A percentile compares a stretch with the other conserved stretches of the same genome.
Conservation (phyloP, 64 coral and sea anemone genomes). For the Exaiptasia diaphana region DNA sequence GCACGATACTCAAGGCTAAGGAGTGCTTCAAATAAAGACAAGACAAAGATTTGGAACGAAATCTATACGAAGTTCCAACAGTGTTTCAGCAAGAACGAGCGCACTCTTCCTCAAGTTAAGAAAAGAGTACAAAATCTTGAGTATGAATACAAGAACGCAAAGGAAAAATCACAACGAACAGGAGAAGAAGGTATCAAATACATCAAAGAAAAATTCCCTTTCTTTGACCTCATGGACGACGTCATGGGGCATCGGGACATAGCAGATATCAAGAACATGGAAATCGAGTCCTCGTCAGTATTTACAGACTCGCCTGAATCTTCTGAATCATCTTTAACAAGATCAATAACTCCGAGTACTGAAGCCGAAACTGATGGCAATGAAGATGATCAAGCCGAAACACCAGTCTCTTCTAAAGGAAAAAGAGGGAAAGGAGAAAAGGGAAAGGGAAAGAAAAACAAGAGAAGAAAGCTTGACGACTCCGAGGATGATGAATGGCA, state of each 20-base stretch:
- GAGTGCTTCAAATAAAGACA: too few relatives aligned
- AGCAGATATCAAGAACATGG: slow-evolving; percentile 29
- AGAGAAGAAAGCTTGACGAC: background rate
- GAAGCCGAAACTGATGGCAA: background rate
- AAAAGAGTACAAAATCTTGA: slow-evolving; percentile 7
- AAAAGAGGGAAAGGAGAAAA: background rate
- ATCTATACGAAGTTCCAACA: too few relatives aligned
- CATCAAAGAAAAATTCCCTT: background rate
- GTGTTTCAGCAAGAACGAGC: background rate
- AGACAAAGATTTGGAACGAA: too few relatives aligned
- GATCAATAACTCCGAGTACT: background rate
- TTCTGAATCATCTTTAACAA: background rate
- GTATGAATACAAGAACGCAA: slow-evolving; percentile 19
- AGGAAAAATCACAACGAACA: slow-evolving; percentile 10
- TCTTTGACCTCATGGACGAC: slow-evolving; percentile 19
- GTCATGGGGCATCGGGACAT: slow-evolving; percentile 29
- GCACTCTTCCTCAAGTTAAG: background rate
- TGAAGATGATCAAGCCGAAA: background rate
- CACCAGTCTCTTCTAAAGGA: background rate
- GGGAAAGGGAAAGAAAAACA: background rate
- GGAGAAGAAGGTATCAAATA: slow-evolving; percentile 27
- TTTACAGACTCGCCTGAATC: slow-evolving; percentile 13
- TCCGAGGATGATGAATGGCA: background rate
- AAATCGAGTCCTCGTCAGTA: slow-evolving; percentile 26
- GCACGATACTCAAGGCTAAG: too few relatives aligned